phyloP scores from a whole-genome alignment of 2,797 vertebrate species.

The Lindbergichthys nudifrons region DNA sequence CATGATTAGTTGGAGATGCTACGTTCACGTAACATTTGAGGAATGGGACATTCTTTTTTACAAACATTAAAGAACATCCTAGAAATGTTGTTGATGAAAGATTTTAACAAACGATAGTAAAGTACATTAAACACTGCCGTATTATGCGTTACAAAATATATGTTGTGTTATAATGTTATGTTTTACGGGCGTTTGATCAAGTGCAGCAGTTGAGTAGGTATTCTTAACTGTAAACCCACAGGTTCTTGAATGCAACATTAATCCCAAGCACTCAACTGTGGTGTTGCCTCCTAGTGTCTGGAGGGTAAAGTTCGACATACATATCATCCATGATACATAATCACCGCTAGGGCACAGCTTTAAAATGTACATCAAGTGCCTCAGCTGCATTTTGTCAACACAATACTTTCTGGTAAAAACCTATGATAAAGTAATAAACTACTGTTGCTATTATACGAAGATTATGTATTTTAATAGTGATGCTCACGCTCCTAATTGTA shows the following conservation, averaged over 20 bases:
- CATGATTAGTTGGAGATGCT: conserved; percentile 68
- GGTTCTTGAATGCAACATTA: conserved; percentile 18
- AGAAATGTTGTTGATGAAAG: rapidly evolving
- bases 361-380: not conserved
- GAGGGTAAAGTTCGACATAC: conserved; percentile 17
- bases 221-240: not conserved
- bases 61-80: rapidly evolving
- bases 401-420: not conserved
- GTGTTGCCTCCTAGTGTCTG: conserved; percentile 33
- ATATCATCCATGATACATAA: not conserved
- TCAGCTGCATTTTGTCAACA: not conserved
- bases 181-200: not conserved
- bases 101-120: rapidly evolving
- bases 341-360: rapidly evolving
- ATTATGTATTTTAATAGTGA: not conserved
- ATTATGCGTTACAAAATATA: rapidly evolving
- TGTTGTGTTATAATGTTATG: not conserved
- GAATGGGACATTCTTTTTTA: not conserved
- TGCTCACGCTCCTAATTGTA: not conserved
- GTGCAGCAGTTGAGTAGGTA: rapidly evolving
- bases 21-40: conserved; percentile 2
- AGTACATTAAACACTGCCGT: rapidly evolving
- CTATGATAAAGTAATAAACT: not conserved
- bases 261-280: rapidly evolving
- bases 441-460: not conserved